Conservation (phyloP, 92 coral and sea anemone species). For the Desmophyllum pertusum region DNA sequence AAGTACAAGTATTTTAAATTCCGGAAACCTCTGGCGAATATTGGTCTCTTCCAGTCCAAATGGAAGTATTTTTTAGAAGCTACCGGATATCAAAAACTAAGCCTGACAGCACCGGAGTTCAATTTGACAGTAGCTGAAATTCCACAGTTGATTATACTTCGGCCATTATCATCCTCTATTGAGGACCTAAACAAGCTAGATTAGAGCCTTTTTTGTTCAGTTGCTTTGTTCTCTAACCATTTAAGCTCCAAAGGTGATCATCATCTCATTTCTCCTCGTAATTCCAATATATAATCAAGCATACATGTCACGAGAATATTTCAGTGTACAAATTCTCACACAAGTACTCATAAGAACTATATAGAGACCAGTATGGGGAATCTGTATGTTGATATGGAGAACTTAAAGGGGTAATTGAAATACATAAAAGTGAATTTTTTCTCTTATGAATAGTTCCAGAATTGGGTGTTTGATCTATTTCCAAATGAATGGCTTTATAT, state of each 20-base stretch:
- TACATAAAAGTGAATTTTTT: not conserved
- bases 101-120: not conserved
- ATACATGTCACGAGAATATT: slow-evolving; percentile 21
- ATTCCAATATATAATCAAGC: slow-evolving; percentile 1
- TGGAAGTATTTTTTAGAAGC: slow-evolving; percentile 39
- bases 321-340: not conserved
- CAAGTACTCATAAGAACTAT: not conserved
- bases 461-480: not conserved
- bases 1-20: slow-evolving; percentile 38
- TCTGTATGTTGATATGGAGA: not conserved
- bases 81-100: slow-evolving; percentile 44
- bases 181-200: not conserved
- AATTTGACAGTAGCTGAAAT: slow-evolving; percentile 25
- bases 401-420: not conserved
- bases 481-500: not conserved
- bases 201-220: not conserved
- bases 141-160: not conserved
- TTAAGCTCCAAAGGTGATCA: not conserved
- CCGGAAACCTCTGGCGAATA: slow-evolving; percentile 47
- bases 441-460: not conserved
- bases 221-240: not conserved
- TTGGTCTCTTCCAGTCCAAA: slow-evolving; percentile 27
- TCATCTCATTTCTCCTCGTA: not conserved
- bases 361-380: not conserved
- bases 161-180: not conserved